phyloP scores from a whole-genome alignment of 2,888 invertebrate species.

The Thumatha senex region DNA sequence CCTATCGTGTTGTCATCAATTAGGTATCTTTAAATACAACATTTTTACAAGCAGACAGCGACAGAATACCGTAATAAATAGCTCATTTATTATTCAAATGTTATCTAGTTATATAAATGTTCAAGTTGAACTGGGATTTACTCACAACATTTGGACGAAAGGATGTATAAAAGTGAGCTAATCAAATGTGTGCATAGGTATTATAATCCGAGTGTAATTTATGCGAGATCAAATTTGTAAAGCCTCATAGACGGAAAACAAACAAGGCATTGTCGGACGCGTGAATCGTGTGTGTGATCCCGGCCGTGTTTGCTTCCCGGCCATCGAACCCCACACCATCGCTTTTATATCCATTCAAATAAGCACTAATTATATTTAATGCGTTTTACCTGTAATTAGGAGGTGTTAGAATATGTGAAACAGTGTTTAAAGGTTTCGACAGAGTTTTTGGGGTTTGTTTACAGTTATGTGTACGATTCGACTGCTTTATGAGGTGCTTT shows the following conservation, averaged over 20 bases:
- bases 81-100: conserved; percentile 11
- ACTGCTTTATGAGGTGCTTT: conserved; percentile 68
- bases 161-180: conserved; percentile 33
- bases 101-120: conserved; percentile 3
- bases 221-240: conserved; percentile 50
- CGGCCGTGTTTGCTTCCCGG: conserved; percentile 53
- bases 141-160: conserved; percentile 5
- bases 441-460: conserved; percentile 64
- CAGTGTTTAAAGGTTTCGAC: conserved; percentile 68
- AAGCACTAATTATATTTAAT: conserved; percentile 77
- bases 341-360: conserved; percentile 71
- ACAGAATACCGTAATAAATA: conserved; percentile 5
- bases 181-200: conserved; percentile 45
- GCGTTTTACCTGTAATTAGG: conserved; percentile 80
- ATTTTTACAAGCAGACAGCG: conserved; percentile 2
- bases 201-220: conserved; percentile 52
- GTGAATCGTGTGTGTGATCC: conserved; percentile 55
- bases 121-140: conserved; percentile 2
- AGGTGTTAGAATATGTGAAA: conserved; percentile 76
- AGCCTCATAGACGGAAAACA: conserved; percentile 53
- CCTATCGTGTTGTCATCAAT: conserved; percentile 15
- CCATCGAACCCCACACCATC: conserved; percentile 59
- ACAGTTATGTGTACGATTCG: conserved; percentile 59
- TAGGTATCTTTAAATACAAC: conserved; percentile 10
- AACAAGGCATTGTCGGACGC: conserved; percentile 57